Percentiles rank a stretch among this genome's conserved stretches.
Evolutionary conservation across 2,888 invertebrate genomes (phyloP).

Genomic region (Ametastegia equiseti): DNA sequence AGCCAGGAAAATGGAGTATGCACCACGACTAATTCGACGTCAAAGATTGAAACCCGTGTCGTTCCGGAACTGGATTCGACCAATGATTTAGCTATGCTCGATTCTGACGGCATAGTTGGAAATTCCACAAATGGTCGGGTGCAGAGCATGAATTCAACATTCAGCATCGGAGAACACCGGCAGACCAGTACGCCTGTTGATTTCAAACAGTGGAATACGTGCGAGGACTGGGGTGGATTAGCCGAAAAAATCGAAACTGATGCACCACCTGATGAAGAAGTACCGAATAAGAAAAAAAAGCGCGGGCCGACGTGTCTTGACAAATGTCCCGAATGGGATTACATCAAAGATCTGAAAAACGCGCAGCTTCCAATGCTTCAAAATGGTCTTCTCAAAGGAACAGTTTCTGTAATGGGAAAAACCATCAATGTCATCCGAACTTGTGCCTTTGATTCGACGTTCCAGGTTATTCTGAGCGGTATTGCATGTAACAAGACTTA

Average conservation of each 20-base stretch:
- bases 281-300: neutral
- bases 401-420: neutral
- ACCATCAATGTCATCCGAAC: constrained; percentile 1
- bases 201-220: constrained; percentile 26
- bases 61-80: neutral
- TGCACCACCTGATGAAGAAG: neutral
- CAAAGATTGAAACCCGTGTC: neutral
- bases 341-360: neutral
- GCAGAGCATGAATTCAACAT: neutral
- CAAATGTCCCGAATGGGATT: constrained; percentile 24
- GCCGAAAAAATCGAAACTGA: constrained; percentile 13
- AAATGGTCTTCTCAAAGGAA: constrained; percentile 28
- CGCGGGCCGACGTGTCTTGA: neutral
- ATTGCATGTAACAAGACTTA: constrained; percentile 24
- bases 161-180: neutral
- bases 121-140: neutral
- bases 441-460: constrained; percentile 24
- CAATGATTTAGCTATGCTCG: neutral
- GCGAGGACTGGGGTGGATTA: constrained; percentile 4
- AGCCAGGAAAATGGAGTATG: neutral
- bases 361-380: constrained; percentile 6
- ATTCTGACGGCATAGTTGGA: neutral
- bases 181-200: constrained; percentile 24
- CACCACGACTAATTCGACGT: neutral
- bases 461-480: constrained; percentile 15